Conservation (phyloP, 2,888 invertebrate species). For the Aporophyla lueneburgensis region DNA sequence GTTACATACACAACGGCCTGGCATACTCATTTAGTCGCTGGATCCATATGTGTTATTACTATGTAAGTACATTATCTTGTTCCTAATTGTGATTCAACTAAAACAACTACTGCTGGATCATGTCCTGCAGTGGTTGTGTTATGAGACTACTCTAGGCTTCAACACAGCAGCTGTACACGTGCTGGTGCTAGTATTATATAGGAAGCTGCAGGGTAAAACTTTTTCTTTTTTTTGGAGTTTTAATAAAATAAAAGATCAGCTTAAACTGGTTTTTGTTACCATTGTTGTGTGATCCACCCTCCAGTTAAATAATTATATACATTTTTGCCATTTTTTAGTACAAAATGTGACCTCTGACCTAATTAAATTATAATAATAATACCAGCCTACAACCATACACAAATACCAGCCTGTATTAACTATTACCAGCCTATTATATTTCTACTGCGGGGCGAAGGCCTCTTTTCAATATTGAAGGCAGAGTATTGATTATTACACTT, state of each 20-base stretch:
- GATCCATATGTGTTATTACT: slow-evolving; percentile 86
- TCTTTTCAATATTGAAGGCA: not conserved
- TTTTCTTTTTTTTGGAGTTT: not conserved
- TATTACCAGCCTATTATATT: not conserved
- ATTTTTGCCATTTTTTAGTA: not conserved
- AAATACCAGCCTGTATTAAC: no score
- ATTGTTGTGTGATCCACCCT: not conserved
- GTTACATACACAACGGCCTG: slow-evolving; percentile 88
- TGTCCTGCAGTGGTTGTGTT: not conserved
- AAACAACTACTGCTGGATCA: not conserved
- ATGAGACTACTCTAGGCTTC: not conserved
- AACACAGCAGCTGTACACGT: not conserved
- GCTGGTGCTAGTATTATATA: not conserved
- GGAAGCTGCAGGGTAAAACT: not conserved
- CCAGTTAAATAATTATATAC: not conserved
- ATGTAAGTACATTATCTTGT: slow-evolving; percentile 78
- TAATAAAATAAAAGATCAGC: not conserved
- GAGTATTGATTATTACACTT: not conserved
- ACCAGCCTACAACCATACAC: not conserved
- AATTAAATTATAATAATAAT: not conserved
- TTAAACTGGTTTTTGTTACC: not conserved
- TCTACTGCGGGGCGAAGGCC: not conserved
- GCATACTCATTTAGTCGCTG: slow-evolving; percentile 88
- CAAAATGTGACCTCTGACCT: not conserved
- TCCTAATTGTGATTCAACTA: not conserved